These are phyloP conservation scores for Crioceris asparagi DNA, from an alignment of 2,888 invertebrate species.

Conservation along the genomic window DNA sequence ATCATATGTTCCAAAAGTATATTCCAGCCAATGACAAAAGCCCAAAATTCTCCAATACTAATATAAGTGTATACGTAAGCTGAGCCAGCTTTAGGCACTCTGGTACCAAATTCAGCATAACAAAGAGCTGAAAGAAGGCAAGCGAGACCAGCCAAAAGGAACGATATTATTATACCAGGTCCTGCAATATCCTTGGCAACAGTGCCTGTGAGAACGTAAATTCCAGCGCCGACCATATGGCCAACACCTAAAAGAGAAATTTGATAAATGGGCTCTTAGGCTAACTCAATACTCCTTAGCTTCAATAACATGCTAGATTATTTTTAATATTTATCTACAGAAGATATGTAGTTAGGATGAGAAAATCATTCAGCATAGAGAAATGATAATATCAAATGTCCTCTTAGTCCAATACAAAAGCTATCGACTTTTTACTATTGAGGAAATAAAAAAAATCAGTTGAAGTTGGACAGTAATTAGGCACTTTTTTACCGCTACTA, in stretches of 20 bases:
- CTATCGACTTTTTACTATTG: too few species aligned
- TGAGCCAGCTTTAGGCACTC: conserved; percentile 82
- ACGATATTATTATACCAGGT: conserved; percentile 66
- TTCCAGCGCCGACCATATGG: conserved; percentile 92
- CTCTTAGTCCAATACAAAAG: too few species aligned
- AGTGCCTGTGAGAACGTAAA: conserved; percentile 81
- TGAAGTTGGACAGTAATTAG: too few species aligned
- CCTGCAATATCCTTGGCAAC: conserved; percentile 74
- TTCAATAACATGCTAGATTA: too few species aligned
- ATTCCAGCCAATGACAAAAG: conserved; percentile 92
- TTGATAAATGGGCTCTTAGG: too few species aligned
- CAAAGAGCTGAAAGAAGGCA: conserved; percentile 73
- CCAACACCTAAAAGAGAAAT: conserved; percentile 59
- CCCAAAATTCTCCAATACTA: conserved; percentile 87
- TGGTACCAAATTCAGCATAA: conserved; percentile 82
- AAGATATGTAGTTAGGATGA: too few species aligned
- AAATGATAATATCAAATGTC: too few species aligned
- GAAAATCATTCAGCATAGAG: too few species aligned
- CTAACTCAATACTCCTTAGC: too few species aligned
- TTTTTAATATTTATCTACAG: too few species aligned
- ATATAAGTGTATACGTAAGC: conserved; percentile 92
- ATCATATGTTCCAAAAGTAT: conserved; percentile 84
- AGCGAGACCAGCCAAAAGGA: conserved; percentile 71
- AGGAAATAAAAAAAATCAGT: too few species aligned
- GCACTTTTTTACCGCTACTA: too few species aligned